phyloP scores from a whole-genome alignment of 2,888 invertebrate genomes.

The Rapana venosa region DNA sequence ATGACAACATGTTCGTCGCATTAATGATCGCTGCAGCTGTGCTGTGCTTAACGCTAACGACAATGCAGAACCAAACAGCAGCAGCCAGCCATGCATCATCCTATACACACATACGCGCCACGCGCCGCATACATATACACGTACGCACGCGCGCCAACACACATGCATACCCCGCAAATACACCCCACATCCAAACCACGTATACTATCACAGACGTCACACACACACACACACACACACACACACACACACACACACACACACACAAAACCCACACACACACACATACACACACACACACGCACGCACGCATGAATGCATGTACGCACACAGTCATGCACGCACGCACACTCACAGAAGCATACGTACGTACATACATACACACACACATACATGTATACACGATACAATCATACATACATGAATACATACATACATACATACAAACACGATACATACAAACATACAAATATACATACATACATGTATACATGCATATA shows the following conservation, averaged over 20 bases:
- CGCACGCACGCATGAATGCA: neutral
- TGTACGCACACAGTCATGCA: too few relatives aligned
- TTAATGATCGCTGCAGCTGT: too few relatives aligned
- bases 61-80: too few relatives aligned
- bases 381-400: neutral
- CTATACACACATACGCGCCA: constrained; percentile 4
- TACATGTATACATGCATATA: neutral
- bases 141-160: neutral
- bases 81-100: neutral
- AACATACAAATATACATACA: neutral
- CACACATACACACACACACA: neutral
- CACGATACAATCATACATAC: neutral
- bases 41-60: too few relatives aligned
- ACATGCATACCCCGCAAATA: neutral
- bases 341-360: neutral
- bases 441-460: neutral
- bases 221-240: constrained; percentile 19
- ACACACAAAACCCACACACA: neutral
- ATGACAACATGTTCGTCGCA: too few relatives aligned
- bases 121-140: constrained; percentile 23
- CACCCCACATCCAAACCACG: too few relatives aligned
- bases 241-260: neutral
- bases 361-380: neutral
- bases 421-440: neutral
- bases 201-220: neutral